Base-by-base conservation (phyloP, 2,113 vertebrate genomes). In the Stercorarius parasiticus region DNA sequence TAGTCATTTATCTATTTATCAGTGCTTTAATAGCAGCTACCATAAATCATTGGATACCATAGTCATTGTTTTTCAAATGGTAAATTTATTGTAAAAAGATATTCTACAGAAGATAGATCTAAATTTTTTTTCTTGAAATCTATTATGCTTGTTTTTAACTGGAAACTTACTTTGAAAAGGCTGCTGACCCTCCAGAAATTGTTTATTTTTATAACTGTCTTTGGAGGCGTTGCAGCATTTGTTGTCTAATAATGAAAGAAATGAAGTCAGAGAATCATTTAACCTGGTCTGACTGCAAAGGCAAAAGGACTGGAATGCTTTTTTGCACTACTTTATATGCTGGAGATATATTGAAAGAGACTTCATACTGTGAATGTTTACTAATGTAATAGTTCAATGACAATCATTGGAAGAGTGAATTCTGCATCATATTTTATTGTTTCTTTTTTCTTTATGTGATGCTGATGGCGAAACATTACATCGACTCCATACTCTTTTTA, bases 341-440 rank as follows among this genome's bases (percentile, higher is more conserved):
- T 98, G 98, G 98, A 98, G 97, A 97, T 94, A 80, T 96, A 97
- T 32, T 92, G 98, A 98, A 98, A 98, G 98, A 98, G 98, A 98
- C 98, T 98, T 98, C 97, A 97, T 98, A 98, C 98, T 98, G 98
- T 98, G 98, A 98, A 98, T 98, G 98, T 98, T 98, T 98, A 97
- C 98, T 97, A 97, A 98, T 98, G 97, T 98, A 97, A 96, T 96
- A 96, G 96, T 98, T 98, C 97, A 98, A 97, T 98, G 98, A 98
- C 98, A 98, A 98, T 98, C 98, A 98, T 98, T 98, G 98, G 97
- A 97, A 97, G 97, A 98, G 95, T 97, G 97, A 97, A 96, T 98
- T 97, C 95, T 96, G 96, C 96, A 94, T 98, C 95, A 95, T 98
- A 91, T 96, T 97, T 97, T 98, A 65, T 93, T 97, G 94, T 95